Percentiles rank a stretch among this genome's conserved stretches.
phyloP scores from a whole-genome alignment of 2,888 invertebrate species.

The Choristoneura rosaceana region DNA sequence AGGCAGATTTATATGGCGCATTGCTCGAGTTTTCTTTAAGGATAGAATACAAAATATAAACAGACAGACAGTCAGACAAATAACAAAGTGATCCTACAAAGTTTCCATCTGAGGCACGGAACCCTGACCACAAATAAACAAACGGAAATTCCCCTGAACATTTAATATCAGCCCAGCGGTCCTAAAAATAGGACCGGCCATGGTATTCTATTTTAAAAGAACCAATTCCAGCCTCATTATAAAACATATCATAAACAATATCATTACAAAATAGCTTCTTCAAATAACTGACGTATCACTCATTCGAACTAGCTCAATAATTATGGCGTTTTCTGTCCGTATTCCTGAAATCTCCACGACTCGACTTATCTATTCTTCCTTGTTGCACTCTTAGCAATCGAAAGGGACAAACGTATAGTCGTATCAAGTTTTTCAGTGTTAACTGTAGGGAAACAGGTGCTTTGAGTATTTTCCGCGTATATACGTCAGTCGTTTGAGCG shows the following conservation, averaged over 20 bases:
- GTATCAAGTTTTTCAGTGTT: slow-evolving; percentile 19
- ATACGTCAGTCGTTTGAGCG: slow-evolving; percentile 64
- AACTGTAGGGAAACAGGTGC: slow-evolving; percentile 50
- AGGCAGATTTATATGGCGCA: no score
- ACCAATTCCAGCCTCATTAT: background rate
- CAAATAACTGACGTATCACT: slow-evolving; percentile 29
- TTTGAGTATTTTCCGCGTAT: slow-evolving; percentile 65
- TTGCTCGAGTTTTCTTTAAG: no score
- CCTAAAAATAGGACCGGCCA: background rate
- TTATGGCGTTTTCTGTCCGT: slow-evolving; percentile 23
- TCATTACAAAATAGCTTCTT: slow-evolving; percentile 23
- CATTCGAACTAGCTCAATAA: slow-evolving; percentile 35
- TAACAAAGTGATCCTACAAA: no score
- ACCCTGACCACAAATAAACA: background rate
- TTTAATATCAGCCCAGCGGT: background rate
- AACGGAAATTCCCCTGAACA: background rate
- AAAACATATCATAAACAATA: slow-evolving; percentile 13
- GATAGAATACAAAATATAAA: no score
- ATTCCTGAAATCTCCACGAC: slow-evolving; percentile 1
- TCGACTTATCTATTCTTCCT: slow-evolving; percentile 7
- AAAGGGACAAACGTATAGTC: slow-evolving; percentile 23
- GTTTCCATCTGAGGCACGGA: no score
- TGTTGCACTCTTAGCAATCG: slow-evolving; percentile 12
- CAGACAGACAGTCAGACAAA: no score
- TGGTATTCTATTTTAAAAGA: background rate